These are phyloP conservation scores for Spodoptera littoralis DNA, from an alignment of 2,888 invertebrate species.

Conservation along the genomic window DNA sequence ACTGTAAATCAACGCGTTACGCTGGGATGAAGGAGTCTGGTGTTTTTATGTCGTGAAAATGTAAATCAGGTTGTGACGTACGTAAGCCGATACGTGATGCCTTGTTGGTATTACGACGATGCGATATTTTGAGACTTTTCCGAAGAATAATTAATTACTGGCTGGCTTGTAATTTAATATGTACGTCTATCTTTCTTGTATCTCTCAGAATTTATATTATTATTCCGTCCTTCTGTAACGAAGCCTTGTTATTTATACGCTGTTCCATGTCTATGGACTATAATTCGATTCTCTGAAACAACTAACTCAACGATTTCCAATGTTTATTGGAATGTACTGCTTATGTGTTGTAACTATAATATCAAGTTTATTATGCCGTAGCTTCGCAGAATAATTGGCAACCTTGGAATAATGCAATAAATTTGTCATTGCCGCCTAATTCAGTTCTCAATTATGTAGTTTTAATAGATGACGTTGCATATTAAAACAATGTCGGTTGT, in stretches of 20 bases:
- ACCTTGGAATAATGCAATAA: constrained; percentile 1
- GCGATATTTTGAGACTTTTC: constrained; percentile 13
- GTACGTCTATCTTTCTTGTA: neutral
- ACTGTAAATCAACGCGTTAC: constrained; percentile 41
- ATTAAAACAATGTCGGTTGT: too few relatives aligned
- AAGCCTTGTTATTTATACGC: constrained; percentile 7
- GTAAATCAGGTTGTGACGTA: constrained; percentile 29
- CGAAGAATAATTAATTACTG: neutral
- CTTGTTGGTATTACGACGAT: constrained; percentile 16
- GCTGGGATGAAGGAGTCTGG: constrained; percentile 37
- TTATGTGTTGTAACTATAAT: constrained; percentile 17
- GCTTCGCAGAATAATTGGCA: constrained; percentile 21
- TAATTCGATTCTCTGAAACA: constrained; percentile 17
- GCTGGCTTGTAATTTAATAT: neutral
- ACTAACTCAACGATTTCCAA: constrained; percentile 19
- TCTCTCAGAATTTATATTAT: neutral
- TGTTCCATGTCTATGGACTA: constrained; percentile 9
- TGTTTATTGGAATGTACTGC: constrained; percentile 18
- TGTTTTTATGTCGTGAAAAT: constrained; percentile 35
- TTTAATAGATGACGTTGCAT: too few relatives aligned
- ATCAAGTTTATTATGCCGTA: constrained; percentile 18
- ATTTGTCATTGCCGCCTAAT: too few relatives aligned
- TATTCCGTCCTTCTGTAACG: neutral
- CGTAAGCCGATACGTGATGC: constrained; percentile 9
- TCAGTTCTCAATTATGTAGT: too few relatives aligned